A percentile compares a stretch with the other conserved stretches of the same genome.
These are phyloP conservation scores for Mesocricetus auratus DNA, from an alignment of 2,113 vertebrate species.

Conservation along the genomic window DNA sequence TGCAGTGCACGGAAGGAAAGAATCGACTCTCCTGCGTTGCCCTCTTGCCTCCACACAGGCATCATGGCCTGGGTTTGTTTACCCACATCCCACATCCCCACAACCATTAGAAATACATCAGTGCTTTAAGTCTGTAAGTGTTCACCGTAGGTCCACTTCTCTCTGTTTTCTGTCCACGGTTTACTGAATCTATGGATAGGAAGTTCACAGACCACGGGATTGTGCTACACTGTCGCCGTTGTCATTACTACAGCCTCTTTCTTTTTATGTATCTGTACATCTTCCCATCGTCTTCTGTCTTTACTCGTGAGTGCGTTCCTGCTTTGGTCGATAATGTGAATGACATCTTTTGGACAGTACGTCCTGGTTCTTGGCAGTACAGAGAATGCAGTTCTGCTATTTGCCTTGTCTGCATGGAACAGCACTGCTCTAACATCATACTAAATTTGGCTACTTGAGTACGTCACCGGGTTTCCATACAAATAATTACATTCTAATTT, in stretches of 20 bases:
- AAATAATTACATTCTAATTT: background rate
- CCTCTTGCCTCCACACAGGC: background rate
- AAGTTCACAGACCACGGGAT: too few species aligned
- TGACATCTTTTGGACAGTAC: background rate
- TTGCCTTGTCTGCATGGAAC: background rate
- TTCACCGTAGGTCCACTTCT: background rate
- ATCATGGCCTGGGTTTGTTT: background rate
- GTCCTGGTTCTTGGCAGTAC: background rate
- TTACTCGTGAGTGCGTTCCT: background rate
- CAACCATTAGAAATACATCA: background rate
- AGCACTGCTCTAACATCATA: background rate
- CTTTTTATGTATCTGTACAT: background rate
- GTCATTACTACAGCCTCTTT: background rate
- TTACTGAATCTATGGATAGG: background rate
- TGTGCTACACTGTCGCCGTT: background rate
- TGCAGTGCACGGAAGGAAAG: background rate
- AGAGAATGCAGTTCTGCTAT: background rate
- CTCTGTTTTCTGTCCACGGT: background rate
- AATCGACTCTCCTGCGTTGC: background rate
- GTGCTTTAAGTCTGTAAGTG: background rate
- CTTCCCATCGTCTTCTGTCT: background rate
- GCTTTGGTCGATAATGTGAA: background rate
- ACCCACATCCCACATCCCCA: background rate
- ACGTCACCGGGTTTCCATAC: background rate
- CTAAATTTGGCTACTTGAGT: background rate